Base-by-base conservation (phyloP, 2,113 vertebrate species). In the Romanogobio albipinnatus region DNA sequence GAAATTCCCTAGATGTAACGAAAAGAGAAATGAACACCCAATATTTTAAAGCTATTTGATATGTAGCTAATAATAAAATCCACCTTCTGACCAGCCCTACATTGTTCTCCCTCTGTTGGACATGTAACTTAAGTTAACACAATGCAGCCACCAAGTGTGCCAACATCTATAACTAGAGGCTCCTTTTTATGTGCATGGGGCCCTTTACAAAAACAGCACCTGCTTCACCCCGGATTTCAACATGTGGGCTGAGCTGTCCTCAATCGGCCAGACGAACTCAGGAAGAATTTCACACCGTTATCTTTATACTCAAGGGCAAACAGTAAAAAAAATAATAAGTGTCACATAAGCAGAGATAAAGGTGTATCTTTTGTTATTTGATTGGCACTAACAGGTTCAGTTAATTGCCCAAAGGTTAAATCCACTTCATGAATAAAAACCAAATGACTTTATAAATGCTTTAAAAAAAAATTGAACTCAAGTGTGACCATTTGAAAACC, bases 141-240 rank as follows among this genome's bases (percentile, higher is more conserved):
- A 14, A 17, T 53, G n/a, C 7, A 73, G 24, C 51, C 70, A 81
- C 70, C 58, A 85, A 87, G 61, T 43, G 64, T 80, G 68, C 7
- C 77, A 81, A 66, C 80, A 70, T 87, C 62, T 70, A 43, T 76
- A 83, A 62, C 80, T 62, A 81, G 76, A 58, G 33, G 74, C 15
- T 76, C 17, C 70, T 71, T 76, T 45, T 70, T 76, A 83, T 83
- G 33, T 81, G 83, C 29, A 75, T 75, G 43, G 45, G 29, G 61
- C 11, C 47, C 75, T 81, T 81, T 64, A 53, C 76, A 64, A 74
- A 76, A 19, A 70, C 68, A 81, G 76, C 84, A 88, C 58, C 81
- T 84, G 84, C 84, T 88, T 64, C 82, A 73, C 45, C 15, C 53
- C 76, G 59, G 70, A 82, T 82, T 71, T 68, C 82, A 51, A n/a